phyloP scores from a whole-genome alignment of 2,113 vertebrate species.

The Saimiri boliviensis region DNA sequence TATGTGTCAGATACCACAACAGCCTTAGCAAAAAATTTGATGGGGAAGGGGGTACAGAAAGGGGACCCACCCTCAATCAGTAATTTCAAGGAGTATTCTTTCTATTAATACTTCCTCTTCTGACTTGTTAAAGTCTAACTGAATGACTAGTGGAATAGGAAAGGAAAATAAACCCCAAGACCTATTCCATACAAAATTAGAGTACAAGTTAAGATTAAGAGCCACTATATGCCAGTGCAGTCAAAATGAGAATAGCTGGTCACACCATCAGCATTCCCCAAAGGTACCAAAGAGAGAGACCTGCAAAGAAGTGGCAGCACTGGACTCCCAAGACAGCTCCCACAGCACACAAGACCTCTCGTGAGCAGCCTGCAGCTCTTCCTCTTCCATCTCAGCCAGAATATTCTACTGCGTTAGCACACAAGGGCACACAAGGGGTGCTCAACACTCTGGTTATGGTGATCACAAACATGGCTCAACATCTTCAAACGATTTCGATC shows the following conservation, averaged over 20 bases:
- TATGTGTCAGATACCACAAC: neutral
- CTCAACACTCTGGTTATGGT: neutral
- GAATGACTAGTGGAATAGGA: conserved; percentile 7
- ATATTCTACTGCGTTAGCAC: neutral
- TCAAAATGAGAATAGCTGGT: neutral
- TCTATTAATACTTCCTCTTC: neutral
- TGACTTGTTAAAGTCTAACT: conserved; percentile 1
- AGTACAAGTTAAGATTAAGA: conserved; percentile 32
- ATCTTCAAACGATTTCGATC: neutral
- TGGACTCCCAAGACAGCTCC: neutral
- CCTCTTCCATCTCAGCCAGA: neutral
- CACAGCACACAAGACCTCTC: neutral
- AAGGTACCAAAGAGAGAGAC: conserved; percentile 6
- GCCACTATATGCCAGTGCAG: neutral
- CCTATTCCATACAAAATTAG: neutral
- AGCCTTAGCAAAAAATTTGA: neutral
- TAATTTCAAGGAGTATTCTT: neutral
- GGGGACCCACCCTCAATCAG: neutral
- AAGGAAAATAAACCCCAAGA: conserved; percentile 26
- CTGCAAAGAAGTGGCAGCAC: neutral
- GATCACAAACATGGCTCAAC: neutral
- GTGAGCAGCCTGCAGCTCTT: neutral
- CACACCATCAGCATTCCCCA: conserved; percentile 4
- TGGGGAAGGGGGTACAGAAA: neutral
- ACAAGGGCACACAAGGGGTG: neutral